Base-by-base conservation (phyloP, 2,888 invertebrate genomes). In the Netelia virgata region DNA sequence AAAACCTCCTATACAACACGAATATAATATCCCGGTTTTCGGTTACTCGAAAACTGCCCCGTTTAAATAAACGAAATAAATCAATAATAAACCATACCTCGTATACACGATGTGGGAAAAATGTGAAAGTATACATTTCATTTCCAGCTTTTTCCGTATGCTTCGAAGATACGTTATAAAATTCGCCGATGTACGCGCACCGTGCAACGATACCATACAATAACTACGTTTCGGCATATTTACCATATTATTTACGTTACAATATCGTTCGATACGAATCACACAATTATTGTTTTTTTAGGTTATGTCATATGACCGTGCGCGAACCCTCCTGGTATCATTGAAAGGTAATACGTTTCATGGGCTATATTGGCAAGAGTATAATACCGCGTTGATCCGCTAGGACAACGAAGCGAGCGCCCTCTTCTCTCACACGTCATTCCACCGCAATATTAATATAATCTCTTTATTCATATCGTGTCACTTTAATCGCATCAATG, bases 331-430 rank as follows among this genome's bases (percentile, higher is more conserved):
- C n/a, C 3, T 23, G 55, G 72, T 57, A 64, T 64, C n/a, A 23
- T 11, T 11, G 36, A 64, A 47, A 64, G 20, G 55, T 55, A 18
- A 64, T 50, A 16, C 59, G 20, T 76, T 76, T 72, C 57, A 50
- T 53, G 50, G 59, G n/a, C n/a, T 41, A 14, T 3, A 20, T 14
- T 36, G 3, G 59, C 0, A 10, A 28, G 57, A 28, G 55, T 50
- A 59, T 57, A 63, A 9, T 20, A 68, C 59, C 23, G 28, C 14
- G n/a, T 47, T 72, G 59, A 50, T 50, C 20, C 23, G 23, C 11
- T 61, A 55, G 9, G 9, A 1, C 11, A 16, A 57, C 47, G 28
- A 61, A 69, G 28, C 9, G 61, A 14, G n/a, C 28, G 43, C 9
- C 8, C 57, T 18, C 9, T 9, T 1, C 43, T 16, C 53, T 36